Base-by-base conservation (phyloP, 2,888 invertebrate species). In the Sarcophaga caerulescens region DNA sequence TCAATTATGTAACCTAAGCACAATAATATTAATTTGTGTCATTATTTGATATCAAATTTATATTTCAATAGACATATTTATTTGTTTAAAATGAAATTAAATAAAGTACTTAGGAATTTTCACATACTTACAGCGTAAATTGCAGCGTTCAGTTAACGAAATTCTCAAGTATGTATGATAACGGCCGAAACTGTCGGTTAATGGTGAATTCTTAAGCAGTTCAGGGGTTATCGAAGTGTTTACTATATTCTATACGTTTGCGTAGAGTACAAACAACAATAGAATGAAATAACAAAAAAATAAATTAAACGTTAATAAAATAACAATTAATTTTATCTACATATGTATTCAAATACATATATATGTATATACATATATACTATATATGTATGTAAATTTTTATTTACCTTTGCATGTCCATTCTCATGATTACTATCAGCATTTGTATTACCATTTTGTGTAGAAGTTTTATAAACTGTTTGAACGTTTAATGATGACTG, bases 91-190 rank as follows among this genome's bases (percentile, higher is more conserved):
- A 35, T 35, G 35, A 35, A 35, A 35, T 35, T 35, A 10, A 35
- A 35, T 10, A 35, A 35, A 35, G 35, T 35, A 35, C 35, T 35
- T 10, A 35, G 35, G 10, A 35, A 35, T 35, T 35, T 35, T 35
- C 35, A 1, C 35, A 25, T 88, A 94, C 97, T 95, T 95, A 99
- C 99, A 99, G 94, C 99, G 94, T 89, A 99, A 94, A 94, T 99
- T 99, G 93, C 99, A 99, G 87, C 96, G 95, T 93, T 99, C 99
- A 0, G 99, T 99, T 75, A 99, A 94, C 0, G 99, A 99, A 90
- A 99, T 98, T 88, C 99, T 95, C 76, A 99, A 94, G 92, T 99
- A 99, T 85, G 96, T 96, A 92, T 99, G 99, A 88, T 96, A 94
- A 85, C 99, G 95, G 12, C 97, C 97, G 93, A 97, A 97, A 63